Evolutionary conservation across 1,140 invertebrate genomes (phyloP), one percentile per base, ranked within the genome.

Genomic region (Riptortus pedestris): DNA sequence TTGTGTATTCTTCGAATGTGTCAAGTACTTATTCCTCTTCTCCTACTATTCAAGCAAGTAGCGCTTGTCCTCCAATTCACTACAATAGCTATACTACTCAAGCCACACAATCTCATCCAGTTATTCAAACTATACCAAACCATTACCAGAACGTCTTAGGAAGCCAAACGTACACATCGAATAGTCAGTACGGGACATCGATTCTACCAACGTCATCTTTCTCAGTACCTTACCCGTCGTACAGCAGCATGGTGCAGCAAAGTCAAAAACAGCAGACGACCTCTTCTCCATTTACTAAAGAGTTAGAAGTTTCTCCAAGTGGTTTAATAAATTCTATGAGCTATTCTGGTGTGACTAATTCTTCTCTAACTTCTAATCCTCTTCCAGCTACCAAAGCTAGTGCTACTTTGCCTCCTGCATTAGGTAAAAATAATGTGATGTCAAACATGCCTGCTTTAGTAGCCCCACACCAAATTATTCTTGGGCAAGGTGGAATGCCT

Each of bases 131-230:
- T n/a, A 1, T 47, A 47, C 4, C 45, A 4, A 47, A 47, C 22
- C 22, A 20, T 24, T 55, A 55, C 24, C 51, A 55, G 51, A 55
- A 55, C 14, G 24, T 55, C 26, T 55, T 55, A 55, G 51, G 51
- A 24, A 4, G 20, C 16, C 51, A 55, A 24, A 3, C 51, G 14
- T 55, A 26, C 26, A 55, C 24, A 14, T 55, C 51, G 2, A 55
- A 24, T 27, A 26, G 24, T 26, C 51, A 26, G 3, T 55, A 55
- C 26, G 51, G 51, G 26, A 55, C 18, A 4, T 24, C 5, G 14
- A 2, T 14, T 9, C 24, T 55, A 14, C 18, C 51, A 4, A 24
- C 51, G 2, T 2, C 51, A 24, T 55, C 51, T 24, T 55, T 24
- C 24, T 24, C 51, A 4, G 14, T 24, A 16, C 51, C 51, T 27